Evolutionary conservation across 64 coral and sea anemone genomes (phyloP), one percentile per base, ranked within the genome.

Genomic region (Stylophora pistillata): DNA sequence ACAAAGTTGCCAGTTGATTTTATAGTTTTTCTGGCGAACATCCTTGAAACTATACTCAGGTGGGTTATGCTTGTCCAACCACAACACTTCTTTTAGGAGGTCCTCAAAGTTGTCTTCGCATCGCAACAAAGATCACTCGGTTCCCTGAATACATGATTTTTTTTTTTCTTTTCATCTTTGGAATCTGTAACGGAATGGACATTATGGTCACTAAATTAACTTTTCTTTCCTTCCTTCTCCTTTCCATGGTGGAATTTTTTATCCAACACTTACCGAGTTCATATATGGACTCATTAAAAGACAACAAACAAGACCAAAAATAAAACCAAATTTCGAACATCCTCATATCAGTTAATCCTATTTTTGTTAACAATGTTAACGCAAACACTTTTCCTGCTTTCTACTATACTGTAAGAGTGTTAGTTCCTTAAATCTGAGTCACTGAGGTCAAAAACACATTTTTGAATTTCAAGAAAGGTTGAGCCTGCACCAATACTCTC

Each of bases 291-390:
- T 59, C 58, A 59, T 59, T 59, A 15, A 59, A 59, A 59, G 58
- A 12, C 0, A 70, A 20, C 18, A 70, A 70, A 70, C 65, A 70
- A 70, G 65, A 5, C 17, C 9, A 70, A 70, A 70, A 70, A n/a
- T 26, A 70, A 70, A 70, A 70, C 65, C 65, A 70, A 70, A 70
- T 70, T 70, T 70, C 65, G 18, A 70, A 70, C 65, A 70, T 70
- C n/a, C n/a, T 70, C 65, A 70, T 70, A 70, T 70, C 65, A 70
- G 65, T 70, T 26, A 70, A 70, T 70, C 20, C 17, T 23, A 20
- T 70, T 70, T 70, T 70, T 70, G 17, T 20, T 18, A 26, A 70
- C n/a, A 70, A 9, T 70, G 0, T 70, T 70, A 70, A 70, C 65
- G 1, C 65, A 70, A 70, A 70, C 65, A n/a, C 65, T n/a, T 70